Conservation (phyloP, 2,797 vertebrate species). For the Triplophysa yarkandensis region DNA sequence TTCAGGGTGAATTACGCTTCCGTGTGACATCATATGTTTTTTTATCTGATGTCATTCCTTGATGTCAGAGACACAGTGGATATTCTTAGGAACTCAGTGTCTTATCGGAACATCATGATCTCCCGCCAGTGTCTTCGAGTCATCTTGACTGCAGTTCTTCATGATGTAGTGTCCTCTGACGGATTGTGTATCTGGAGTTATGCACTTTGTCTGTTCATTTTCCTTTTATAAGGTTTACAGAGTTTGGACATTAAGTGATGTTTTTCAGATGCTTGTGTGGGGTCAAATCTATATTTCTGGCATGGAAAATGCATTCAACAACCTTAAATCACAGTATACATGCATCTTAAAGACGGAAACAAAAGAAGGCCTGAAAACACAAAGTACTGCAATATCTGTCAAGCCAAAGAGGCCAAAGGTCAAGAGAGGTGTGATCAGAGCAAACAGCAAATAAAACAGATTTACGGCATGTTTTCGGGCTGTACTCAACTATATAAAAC, state of each 20-base stretch:
- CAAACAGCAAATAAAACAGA: slow-evolving; percentile 78
- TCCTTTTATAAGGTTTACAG: background rate
- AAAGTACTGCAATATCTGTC: slow-evolving; percentile 33
- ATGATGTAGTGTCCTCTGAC: slow-evolving; percentile 9
- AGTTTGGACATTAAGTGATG: background rate
- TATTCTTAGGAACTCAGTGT: slow-evolving; percentile 50
- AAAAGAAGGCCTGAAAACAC: slow-evolving; percentile 17
- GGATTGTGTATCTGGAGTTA: background rate
- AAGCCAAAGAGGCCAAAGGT: slow-evolving; percentile 65
- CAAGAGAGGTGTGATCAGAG: slow-evolving; percentile 74
- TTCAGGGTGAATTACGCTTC: slow-evolving; percentile 47
- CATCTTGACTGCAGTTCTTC: slow-evolving; percentile 38
- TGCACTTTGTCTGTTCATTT: background rate
- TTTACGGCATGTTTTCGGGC: slow-evolving; percentile 71
- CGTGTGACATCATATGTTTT: slow-evolving; percentile 53
- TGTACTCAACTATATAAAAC: slow-evolving; percentile 76
- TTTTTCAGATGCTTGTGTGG: background rate
- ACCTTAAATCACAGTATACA: background rate
- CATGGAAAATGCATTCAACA: background rate
- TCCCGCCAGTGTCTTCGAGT: slow-evolving; percentile 45
- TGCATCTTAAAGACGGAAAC: slow-evolving; percentile 22
- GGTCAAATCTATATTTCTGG: background rate
- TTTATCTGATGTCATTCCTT: slow-evolving; percentile 62
- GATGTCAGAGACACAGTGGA: slow-evolving; percentile 58
- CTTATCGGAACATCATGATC: slow-evolving; percentile 59